Conservation (phyloP, 2,888 invertebrate species). For the Papilio demoleus region DNA sequence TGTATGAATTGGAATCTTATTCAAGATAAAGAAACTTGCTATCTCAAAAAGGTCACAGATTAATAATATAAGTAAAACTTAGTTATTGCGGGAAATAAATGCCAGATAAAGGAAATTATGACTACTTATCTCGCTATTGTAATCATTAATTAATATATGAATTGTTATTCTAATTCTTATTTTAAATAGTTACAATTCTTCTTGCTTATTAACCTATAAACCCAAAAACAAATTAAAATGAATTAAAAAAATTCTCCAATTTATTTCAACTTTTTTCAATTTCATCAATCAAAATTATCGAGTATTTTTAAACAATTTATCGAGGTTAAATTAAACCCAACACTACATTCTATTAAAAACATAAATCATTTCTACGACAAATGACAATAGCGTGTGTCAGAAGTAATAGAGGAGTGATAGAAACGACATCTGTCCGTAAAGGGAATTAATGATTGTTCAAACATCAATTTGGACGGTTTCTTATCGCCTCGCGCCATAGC, state of each 20-base stretch:
- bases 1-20: slow-evolving; percentile 78
- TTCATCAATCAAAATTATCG: not conserved
- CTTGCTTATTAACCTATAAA: too few species aligned
- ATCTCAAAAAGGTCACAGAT: slow-evolving; percentile 71
- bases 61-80: slow-evolving; percentile 59
- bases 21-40: slow-evolving; percentile 79
- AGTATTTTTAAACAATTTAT: not conserved
- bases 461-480: slow-evolving; percentile 76
- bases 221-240: too few species aligned
- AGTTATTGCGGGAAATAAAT: slow-evolving; percentile 52
- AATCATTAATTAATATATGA: not conserved
- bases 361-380: slow-evolving; percentile 72
- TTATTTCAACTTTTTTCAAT: not conserved
- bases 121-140: not conserved
- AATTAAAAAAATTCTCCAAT: too few species aligned
- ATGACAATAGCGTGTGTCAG: slow-evolving; percentile 78
- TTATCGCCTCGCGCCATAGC: slow-evolving; percentile 69
- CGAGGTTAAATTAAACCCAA: not conserved
- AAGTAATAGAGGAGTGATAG: slow-evolving; percentile 71
- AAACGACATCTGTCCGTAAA: slow-evolving; percentile 74
- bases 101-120: not conserved
- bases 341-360: slow-evolving; percentile 58
- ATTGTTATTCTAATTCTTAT: not conserved
- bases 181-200: too few species aligned
- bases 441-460: slow-evolving; percentile 80